Base-by-base conservation (phyloP, 1,140 invertebrate genomes). In the Goniozus legneri region DNA sequence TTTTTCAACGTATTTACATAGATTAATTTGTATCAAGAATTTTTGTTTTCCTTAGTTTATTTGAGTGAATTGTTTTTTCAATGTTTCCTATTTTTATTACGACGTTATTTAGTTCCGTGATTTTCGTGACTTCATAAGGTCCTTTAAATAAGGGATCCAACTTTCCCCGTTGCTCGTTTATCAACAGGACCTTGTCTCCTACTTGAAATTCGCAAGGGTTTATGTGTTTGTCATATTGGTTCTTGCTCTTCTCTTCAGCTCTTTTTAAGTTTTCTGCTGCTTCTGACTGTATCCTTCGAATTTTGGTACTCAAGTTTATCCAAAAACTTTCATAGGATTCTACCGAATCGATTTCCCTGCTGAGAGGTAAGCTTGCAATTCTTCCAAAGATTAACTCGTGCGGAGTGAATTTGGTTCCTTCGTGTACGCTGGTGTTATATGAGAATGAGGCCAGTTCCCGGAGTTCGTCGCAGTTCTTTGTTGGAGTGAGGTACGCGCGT, bases 391-490 rank as follows among this genome's bases (percentile, higher is more conserved):
- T 19, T 12, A 43, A 18, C 34, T 51, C 37, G 20, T 41, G 39
- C 3, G 43, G 43, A 0, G 20, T 44, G 2, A 42, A 30, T 2
- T 12, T 14, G 1, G 34, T 43, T 1, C 52, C 34, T 18, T 42
- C 45, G 27, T 77, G 69, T 8, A 50, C 24, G 16, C 55, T 47
- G 0, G 49, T 51, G n/a, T 50, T 52, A 10, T 52, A 52, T 1
- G 50, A 38, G 10, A 56, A 46, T 8, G 16, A 37, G 0, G 62
- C 59, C 21, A 52, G 49, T 2, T 40, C 49, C 1, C 68, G 4
- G 20, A 44, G 60, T 16, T 57, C 14, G 24, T 74, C 64, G 71
- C 72, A 78, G 34, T 67, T 47, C 7, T 63, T 52, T 6, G 51
- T 34, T 0, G 21, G 13, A 7, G 53, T 36, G 4, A 27, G 4